These are phyloP conservation scores for Thermophis baileyi DNA, from an alignment of 2,113 vertebrate species.

Conservation along the genomic window DNA sequence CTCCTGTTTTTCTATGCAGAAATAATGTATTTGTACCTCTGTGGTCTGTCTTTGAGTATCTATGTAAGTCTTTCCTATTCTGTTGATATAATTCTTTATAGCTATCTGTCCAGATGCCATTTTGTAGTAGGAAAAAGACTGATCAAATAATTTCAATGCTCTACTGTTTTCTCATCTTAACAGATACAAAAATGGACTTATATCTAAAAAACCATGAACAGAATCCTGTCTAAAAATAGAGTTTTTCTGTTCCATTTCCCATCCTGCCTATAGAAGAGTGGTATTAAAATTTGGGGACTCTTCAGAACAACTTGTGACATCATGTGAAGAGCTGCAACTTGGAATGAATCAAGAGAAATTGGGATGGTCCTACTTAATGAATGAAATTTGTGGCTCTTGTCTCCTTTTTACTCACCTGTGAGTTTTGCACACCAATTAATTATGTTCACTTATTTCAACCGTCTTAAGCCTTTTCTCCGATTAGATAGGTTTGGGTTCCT, in stretches of 20 bases:
- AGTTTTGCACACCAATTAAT: not conserved
- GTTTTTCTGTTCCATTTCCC: not conserved
- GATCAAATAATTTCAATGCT: not conserved
- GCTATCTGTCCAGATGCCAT: not conserved
- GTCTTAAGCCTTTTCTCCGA: not conserved
- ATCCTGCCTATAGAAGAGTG: not conserved
- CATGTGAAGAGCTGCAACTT: not conserved
- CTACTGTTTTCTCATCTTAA: not conserved
- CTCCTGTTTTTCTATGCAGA: not conserved
- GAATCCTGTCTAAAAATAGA: not conserved
- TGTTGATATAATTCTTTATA: not conserved
- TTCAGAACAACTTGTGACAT: not conserved
- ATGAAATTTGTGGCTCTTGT: not conserved
- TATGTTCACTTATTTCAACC: not conserved
- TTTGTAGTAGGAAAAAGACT: not conserved
- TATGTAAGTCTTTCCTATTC: not conserved
- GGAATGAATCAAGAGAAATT: not conserved
- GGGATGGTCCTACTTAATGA: not conserved
- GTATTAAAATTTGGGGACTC: not conserved
- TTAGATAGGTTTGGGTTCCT: not conserved
- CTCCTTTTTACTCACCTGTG: not conserved
- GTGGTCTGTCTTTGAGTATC: not conserved
- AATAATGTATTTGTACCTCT: not conserved
- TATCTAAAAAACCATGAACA: not conserved
- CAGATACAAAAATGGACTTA: not conserved